Evolutionary conservation across 2,888 invertebrate genomes (phyloP).

Genomic region (Lasioglossum villosulum): DNA sequence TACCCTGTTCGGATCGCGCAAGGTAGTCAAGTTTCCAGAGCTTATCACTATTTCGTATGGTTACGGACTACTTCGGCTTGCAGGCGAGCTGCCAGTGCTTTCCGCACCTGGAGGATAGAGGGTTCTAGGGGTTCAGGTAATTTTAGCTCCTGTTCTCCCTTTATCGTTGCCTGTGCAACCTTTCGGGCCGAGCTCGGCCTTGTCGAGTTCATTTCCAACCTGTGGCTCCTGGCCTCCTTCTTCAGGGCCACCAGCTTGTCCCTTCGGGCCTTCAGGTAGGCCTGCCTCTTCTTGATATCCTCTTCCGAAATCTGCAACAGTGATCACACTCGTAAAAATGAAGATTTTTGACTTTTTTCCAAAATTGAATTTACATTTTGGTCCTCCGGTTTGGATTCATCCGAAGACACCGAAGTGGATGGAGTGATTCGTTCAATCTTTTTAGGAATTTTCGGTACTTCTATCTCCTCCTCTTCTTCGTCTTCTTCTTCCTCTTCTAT

Average conservation of each 20-base stretch:
- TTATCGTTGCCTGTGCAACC: constrained; percentile 80
- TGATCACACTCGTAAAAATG: not conserved
- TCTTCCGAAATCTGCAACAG: constrained; percentile 78
- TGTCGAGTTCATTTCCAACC: constrained; percentile 88
- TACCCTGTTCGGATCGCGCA: not conserved
- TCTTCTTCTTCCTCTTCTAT: constrained; percentile 17
- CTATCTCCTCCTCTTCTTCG: constrained; percentile 19
- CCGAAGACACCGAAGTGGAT: constrained; percentile 54
- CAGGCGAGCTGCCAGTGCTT: constrained; percentile 93
- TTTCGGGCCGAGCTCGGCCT: constrained; percentile 81
- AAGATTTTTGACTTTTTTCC: not conserved
- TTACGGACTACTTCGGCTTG: constrained; percentile 93
- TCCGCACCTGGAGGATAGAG: constrained; percentile 91
- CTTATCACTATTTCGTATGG: constrained; percentile 49
- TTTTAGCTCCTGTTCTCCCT: constrained; percentile 77
- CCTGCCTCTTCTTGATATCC: constrained; percentile 92
- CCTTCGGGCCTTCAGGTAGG: constrained; percentile 94
- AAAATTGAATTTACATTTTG: constrained; percentile 66
- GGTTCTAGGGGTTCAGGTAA: constrained; percentile 78
- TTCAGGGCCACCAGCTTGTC: constrained; percentile 96
- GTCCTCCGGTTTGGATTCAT: constrained; percentile 69
- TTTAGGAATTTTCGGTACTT: constrained; percentile 2
- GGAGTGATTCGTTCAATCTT: constrained; percentile 41
- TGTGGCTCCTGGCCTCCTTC: constrained; percentile 93
- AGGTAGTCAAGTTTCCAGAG: not conserved